Evolutionary conservation across 2,797 vertebrate species (phyloP), one percentile per base, ranked within the genome.

Genomic region (Catharus ustulatus): DNA sequence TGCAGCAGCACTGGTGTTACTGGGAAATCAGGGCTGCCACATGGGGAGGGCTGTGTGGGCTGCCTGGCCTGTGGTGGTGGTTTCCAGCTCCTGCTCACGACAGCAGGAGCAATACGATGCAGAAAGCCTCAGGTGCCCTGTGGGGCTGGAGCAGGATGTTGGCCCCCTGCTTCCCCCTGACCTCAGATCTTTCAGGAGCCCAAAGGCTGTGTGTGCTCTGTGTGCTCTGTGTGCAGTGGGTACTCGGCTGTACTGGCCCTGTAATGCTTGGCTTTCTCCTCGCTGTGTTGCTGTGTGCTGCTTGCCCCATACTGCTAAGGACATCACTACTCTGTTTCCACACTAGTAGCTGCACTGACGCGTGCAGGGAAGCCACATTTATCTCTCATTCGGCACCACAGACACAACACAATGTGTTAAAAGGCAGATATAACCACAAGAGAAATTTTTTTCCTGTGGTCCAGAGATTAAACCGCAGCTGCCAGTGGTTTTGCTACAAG

Each of bases 401-500:
- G 64, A 69, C 40, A 22, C 2, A 13, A 52, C 76, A 48, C 29
- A 49, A 58, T 64, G 59, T 61, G 75, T 43, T 77, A 68, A 79
- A 73, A 89, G n/a, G 51, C 8, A 0, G 48, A 78, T 80, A 77
- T 38, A 95, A 88, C 75, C 75, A 58, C 75, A 69, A 77, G 15
- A 76, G 34, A 46, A 49, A 0, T 7, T 45, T 13, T 32, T 34
- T 63, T 55, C 40, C 59, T 82, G 81, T 87, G 93, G 78, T 71
- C 80, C 34, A 14, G 55, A 66, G 46, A 57, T 61, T 74, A 92
- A 96, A 88, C 81, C 79, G 71, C 83, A 94, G 34, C 68, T 91
- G 58, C 48, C 67, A 52, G 76, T 73, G 81, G 83, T 91, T 97
- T 96, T 91, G 29, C 72, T 88, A 49, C 75, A 93, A 94, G 40